phyloP scores from a whole-genome alignment of 2,888 invertebrate genomes.

The Sialis lutaria region DNA sequence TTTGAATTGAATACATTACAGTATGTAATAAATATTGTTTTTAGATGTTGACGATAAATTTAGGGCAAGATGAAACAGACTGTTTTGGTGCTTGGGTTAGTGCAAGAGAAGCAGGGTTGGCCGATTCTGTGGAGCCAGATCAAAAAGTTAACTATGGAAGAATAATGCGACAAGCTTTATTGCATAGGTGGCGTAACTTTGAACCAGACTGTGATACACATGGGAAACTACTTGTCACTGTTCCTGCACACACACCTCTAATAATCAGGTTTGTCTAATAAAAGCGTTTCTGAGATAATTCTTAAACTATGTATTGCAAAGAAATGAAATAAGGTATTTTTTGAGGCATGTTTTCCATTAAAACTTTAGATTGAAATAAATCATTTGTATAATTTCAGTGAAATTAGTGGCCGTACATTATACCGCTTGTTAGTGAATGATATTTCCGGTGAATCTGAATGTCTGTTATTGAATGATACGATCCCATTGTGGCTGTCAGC shows the following conservation, averaged over 20 bases:
- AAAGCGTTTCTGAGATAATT: no score
- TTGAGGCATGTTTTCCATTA: no score
- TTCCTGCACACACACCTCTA: slow-evolving; percentile 82
- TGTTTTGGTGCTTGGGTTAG: slow-evolving; percentile 98
- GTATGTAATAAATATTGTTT: neutral
- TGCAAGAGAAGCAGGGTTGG: slow-evolving; percentile 82
- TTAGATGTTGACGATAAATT: slow-evolving; percentile 90
- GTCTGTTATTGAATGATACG: slow-evolving; percentile 77
- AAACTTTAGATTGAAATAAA: no score
- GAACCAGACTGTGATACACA: slow-evolving; percentile 48
- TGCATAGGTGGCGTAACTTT: slow-evolving; percentile 79
- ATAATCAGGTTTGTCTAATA: no score
- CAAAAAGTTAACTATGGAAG: slow-evolving; percentile 94
- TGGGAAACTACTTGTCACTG: slow-evolving; percentile 67
- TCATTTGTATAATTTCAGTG: slow-evolving; percentile 34
- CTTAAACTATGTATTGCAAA: no score
- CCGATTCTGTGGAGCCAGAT: slow-evolving; percentile 46
- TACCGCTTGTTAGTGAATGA: slow-evolving; percentile 81
- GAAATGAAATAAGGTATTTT: no score
- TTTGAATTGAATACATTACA: neutral
- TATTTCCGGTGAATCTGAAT: slow-evolving; percentile 87
- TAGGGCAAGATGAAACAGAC: slow-evolving; percentile 93
- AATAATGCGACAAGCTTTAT: slow-evolving; percentile 76
- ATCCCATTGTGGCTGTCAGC: slow-evolving; percentile 94
- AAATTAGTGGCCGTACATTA: slow-evolving; percentile 87